Base-by-base conservation (phyloP, 2,888 invertebrate species). In the Anarsia innoxiella region DNA sequence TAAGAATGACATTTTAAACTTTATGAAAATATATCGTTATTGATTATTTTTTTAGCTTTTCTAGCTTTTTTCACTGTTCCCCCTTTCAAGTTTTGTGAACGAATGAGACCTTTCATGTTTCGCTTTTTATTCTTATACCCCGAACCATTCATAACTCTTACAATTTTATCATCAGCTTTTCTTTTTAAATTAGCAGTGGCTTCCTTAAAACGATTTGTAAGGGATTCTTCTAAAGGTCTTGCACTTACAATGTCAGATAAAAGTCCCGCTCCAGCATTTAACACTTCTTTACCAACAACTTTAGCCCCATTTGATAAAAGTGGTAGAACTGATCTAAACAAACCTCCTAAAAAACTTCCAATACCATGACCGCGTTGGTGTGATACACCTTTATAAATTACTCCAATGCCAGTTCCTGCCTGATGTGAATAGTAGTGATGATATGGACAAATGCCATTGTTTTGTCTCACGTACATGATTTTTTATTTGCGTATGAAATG, bases 301-400 rank as follows among this genome's bases (percentile, higher is more conserved):
- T 32, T 41, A 35, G 49, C 49, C 3, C 53, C 53, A 45, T 45
- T 53, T 9, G 45, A 44, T 1, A 53, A 31, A 9, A 56, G 39
- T 10, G 56, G 52, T 35, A 56, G 36, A 19, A 54, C 46, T 5
- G 49, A 50, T 38, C 52, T 35, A 37, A 57, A 53, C 13, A 57
- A 39, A 5, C 49, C 51, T 27, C 46, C 48, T 37, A 39, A 41
- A 19, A 47, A 49, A 38, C 45, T 43, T 13, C 45, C 43, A 23
- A 47, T 47, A 6, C 47, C 47, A 41, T 45, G 45, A n/a, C 45
- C 47, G 5, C 47, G 43, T 16, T 46, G 44, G 23, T 42, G 30
- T 28, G 52, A 16, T 27, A 35, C 39, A n/a, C 54, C 51, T 42
- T 46, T 53, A 41, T 54, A 57, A 26, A 53, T 47, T 9, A 53